Percentiles rank a stretch among this genome's conserved stretches.
Evolutionary conservation across 2,113 vertebrate genomes (phyloP).

Genomic region (Cololabis saira): DNA sequence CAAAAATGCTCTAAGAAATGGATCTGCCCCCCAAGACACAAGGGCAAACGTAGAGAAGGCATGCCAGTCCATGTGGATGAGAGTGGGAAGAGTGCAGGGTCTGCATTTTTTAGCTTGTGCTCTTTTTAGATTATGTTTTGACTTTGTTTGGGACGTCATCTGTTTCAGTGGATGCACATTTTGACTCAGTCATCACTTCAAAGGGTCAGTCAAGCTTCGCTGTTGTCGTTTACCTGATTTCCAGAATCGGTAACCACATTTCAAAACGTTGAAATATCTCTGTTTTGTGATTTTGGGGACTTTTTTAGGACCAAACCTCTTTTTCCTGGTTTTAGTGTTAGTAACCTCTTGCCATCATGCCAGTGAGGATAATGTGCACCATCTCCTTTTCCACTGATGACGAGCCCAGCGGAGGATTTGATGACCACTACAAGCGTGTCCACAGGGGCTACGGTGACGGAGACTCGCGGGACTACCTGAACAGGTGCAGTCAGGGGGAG

Average conservation of each 20-base stretch:
- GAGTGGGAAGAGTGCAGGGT: not conserved
- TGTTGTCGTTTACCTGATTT: not conserved
- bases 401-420: conserved; percentile 71
- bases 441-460: conserved; percentile 54
- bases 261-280: not conserved
- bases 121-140: conserved; percentile 27
- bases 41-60: conserved; percentile 49
- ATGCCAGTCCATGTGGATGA: conserved; percentile 23
- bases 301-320: not conserved
- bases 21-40: conserved; percentile 54
- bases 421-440: conserved; percentile 79
- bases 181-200: not conserved
- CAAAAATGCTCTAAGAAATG: conserved; percentile 47
- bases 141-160: conserved; percentile 2
- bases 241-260: not conserved
- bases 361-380: conserved; percentile 94
- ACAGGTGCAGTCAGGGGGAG: conserved; percentile 67
- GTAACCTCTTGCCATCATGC: conserved; percentile 78
- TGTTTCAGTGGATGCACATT: conserved; percentile 1
- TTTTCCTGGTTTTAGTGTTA: not conserved
- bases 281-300: not conserved
- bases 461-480: conserved; percentile 67
- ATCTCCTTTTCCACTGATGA: conserved; percentile 90
- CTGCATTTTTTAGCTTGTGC: conserved; percentile 13
- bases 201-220: no score